Conservation (phyloP, 2,113 vertebrate genomes). For the Gymnorhina tibicen region DNA sequence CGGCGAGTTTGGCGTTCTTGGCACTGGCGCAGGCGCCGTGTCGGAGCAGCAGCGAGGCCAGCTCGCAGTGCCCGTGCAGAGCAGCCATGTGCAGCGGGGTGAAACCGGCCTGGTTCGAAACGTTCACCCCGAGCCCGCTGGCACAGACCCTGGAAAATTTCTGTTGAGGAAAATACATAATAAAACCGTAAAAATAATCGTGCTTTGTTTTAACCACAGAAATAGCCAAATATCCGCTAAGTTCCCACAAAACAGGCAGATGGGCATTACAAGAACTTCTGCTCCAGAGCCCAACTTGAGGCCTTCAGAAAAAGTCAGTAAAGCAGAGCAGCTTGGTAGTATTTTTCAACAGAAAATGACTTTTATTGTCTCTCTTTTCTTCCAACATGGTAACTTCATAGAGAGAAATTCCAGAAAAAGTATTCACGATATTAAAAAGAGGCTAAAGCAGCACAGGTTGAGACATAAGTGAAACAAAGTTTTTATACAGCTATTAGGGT, state of each 20-base stretch:
- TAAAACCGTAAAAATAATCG: background rate
- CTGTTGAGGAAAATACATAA: slow-evolving; percentile 23
- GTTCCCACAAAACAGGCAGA: background rate
- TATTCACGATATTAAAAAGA: background rate
- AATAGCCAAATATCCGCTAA: background rate
- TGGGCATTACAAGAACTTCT: background rate
- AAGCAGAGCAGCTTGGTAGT: background rate
- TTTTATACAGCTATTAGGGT: background rate
- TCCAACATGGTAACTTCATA: background rate
- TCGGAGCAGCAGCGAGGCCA: slow-evolving; percentile 78
- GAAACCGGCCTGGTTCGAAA: slow-evolving; percentile 78
- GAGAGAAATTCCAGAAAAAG: background rate
- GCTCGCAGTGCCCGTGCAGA: slow-evolving; percentile 77
- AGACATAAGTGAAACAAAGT: rapidly evolving
- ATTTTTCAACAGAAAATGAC: background rate
- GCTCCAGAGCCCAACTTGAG: background rate
- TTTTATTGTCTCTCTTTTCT: background rate
- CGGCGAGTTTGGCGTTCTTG: slow-evolving; percentile 73
- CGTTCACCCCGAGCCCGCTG: slow-evolving; percentile 81
- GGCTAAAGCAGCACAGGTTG: background rate
- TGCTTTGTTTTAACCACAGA: background rate
- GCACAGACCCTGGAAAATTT: slow-evolving; percentile 71
- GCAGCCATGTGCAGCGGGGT: slow-evolving; percentile 86
- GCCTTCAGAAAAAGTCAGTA: background rate
- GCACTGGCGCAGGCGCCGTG: slow-evolving; percentile 80